Base-by-base conservation (phyloP, 2,113 vertebrate species). In the Struthio camelus region DNA sequence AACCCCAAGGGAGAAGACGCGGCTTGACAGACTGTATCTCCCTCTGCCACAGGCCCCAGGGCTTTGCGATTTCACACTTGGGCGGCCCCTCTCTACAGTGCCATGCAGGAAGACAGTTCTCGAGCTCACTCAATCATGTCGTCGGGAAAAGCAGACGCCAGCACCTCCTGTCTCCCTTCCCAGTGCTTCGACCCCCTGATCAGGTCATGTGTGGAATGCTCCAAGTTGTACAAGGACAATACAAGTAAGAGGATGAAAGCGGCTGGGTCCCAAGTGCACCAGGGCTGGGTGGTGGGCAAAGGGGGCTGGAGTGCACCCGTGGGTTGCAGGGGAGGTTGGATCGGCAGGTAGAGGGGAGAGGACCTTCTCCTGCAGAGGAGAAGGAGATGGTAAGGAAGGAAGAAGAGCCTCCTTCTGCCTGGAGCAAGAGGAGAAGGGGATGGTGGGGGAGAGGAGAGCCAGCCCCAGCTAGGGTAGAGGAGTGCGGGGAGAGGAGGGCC, bases 1-100 rank as follows among this genome's bases (percentile, higher is more conserved):
- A 93, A 65, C 86, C 95, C 95, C 95, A 87, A 11, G 96, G 97
- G 96, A 95, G 76, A 65, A 9, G 0, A 75, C n/a, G 11, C 76
- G 89, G 90, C 80, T 90, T 88, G 95, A 96, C 97, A 95, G 97
- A 96, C 88, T 96, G 93, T 94, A 90, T 94, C 96, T 96, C 92
- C 95, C 86, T 91, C 96, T 96, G 93, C 89, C 89, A 93, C 86
- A 12, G 90, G 77, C 76, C 93, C 38, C 7, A 8, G 32, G 53
- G 94, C 34, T 2, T 85, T 87, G 85, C 17, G 34, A 94, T 93
- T 96, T 97, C 96, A 92, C 90, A 93, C 76, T 93, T 53, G 17
- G 78, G 73, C 9, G 0, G 76, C 84, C 77, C 73, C 53, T 48
- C 24, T 11, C 36, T 67, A 10, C 69, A 1, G 3, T 4, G 46